Percentiles rank a stretch among this genome's conserved stretches.
These are phyloP conservation scores for Pangasius krempfi DNA, from an alignment of 2,797 vertebrate genomes.

Conservation along the genomic window DNA sequence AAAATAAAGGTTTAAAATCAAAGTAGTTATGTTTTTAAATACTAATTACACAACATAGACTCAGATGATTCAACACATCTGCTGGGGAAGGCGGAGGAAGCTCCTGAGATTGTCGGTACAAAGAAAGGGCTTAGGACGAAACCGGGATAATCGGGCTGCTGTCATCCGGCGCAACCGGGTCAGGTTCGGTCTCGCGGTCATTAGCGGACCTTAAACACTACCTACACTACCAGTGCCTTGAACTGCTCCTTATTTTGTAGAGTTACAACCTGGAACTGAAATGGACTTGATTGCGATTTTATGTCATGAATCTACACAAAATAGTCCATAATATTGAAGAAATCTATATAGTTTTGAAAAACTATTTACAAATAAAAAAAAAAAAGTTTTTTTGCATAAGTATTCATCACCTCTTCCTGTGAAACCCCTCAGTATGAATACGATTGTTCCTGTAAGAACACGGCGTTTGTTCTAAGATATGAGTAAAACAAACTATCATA, in stretches of 20 bases:
- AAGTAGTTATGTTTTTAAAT: neutral
- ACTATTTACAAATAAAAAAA: neutral
- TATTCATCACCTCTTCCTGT: neutral
- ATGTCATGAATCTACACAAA: neutral
- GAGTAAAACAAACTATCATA: neutral
- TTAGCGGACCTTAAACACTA: neutral
- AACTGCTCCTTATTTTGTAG: neutral
- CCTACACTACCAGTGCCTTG: neutral
- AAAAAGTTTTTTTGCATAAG: neutral
- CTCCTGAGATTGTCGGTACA: conserved; percentile 20
- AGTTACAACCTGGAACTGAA: neutral
- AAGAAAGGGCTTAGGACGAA: neutral
- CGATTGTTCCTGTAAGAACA: neutral
- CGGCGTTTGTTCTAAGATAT: no score
- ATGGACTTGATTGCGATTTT: neutral
- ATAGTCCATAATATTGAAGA: neutral
- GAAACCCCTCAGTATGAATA: neutral
- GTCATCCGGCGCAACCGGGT: neutral
- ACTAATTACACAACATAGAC: neutral
- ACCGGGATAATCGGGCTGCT: neutral
- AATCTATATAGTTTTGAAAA: neutral
- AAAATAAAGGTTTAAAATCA: neutral
- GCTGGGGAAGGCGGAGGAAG: neutral
- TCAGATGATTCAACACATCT: neutral
- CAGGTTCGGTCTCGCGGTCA: neutral